Percentiles rank a stretch among this genome's conserved stretches.
These are phyloP conservation scores for Chironomus riparius DNA, from an alignment of 2,888 invertebrate species.

Conservation along the genomic window DNA sequence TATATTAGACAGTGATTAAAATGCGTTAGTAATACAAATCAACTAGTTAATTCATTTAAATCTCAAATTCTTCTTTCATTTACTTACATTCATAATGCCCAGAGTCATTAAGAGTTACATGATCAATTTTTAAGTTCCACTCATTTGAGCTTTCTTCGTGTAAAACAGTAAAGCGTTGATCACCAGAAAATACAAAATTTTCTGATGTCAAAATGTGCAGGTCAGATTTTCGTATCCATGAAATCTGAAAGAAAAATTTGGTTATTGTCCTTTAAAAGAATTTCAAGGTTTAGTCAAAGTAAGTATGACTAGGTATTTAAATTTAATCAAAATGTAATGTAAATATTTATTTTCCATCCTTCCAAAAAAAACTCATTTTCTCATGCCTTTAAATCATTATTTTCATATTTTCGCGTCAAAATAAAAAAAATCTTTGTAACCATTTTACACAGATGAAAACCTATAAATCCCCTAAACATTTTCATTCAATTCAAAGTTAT, in stretches of 20 bases:
- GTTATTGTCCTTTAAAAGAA: too few relatives aligned
- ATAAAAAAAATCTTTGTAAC: background rate
- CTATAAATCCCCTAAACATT: constrained; percentile 16
- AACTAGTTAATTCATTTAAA: too few relatives aligned
- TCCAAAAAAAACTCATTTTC: too few relatives aligned
- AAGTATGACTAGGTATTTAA: too few relatives aligned
- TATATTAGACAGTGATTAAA: too few relatives aligned
- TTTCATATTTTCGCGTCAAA: too few relatives aligned
- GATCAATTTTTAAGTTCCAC: constrained; percentile 77
- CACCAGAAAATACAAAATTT: constrained; percentile 80
- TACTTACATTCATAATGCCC: constrained; percentile 61
- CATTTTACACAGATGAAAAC: background rate
- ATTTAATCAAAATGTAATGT: too few relatives aligned
- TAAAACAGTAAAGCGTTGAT: constrained; percentile 73
- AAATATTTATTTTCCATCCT: too few relatives aligned
- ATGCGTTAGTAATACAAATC: too few relatives aligned
- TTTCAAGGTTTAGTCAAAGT: too few relatives aligned
- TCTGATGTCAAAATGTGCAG: constrained; percentile 77
- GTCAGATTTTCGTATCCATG: constrained; percentile 43
- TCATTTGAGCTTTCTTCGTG: constrained; percentile 78
- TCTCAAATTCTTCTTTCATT: too few relatives aligned
- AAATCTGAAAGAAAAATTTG: constrained; percentile 33
- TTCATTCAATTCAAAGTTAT: constrained; percentile 18
- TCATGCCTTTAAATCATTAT: too few relatives aligned
- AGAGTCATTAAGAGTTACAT: constrained; percentile 72